phyloP scores from a whole-genome alignment of 1,140 invertebrate genomes.

The Prorops nasuta region DNA sequence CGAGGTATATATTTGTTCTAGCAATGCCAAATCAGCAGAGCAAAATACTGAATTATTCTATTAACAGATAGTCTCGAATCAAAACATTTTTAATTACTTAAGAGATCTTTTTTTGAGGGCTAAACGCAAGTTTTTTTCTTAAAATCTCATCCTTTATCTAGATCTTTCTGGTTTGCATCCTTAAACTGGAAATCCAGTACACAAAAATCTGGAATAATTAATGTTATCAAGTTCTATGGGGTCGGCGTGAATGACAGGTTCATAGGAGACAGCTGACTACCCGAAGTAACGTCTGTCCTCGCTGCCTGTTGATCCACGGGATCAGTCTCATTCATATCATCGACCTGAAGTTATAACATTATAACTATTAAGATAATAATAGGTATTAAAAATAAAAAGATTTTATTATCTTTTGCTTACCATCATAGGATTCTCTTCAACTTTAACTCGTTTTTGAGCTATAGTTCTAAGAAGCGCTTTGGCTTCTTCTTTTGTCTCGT shows the following conservation, averaged over 20 bases:
- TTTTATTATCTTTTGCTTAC: conserved; percentile 35
- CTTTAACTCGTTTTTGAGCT: conserved; percentile 63
- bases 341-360: conserved; percentile 33
- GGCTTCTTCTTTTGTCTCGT: conserved; percentile 87
- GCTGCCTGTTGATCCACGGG: conserved; percentile 40
- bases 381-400: too few species aligned
- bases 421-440: conserved; percentile 56
- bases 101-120: too few species aligned
- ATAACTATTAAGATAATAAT: neutral
- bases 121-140: too few species aligned
- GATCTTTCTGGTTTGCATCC: too few species aligned
- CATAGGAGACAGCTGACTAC: conserved; percentile 51
- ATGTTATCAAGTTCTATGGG: conserved; percentile 30
- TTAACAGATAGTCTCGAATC: too few species aligned
- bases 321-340: conserved; percentile 54
- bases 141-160: too few species aligned
- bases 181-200: too few species aligned
- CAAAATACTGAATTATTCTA: too few species aligned
- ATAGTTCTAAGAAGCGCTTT: conserved; percentile 85
- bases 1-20: too few species aligned
- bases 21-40: too few species aligned
- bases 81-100: too few species aligned
- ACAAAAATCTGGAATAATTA: too few species aligned
- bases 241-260: conserved; percentile 51
- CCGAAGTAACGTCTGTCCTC: conserved; percentile 28